Percentiles rank a stretch among this genome's conserved stretches.
Conservation (phyloP, 2,888 invertebrate species). For the Phania funesta region DNA sequence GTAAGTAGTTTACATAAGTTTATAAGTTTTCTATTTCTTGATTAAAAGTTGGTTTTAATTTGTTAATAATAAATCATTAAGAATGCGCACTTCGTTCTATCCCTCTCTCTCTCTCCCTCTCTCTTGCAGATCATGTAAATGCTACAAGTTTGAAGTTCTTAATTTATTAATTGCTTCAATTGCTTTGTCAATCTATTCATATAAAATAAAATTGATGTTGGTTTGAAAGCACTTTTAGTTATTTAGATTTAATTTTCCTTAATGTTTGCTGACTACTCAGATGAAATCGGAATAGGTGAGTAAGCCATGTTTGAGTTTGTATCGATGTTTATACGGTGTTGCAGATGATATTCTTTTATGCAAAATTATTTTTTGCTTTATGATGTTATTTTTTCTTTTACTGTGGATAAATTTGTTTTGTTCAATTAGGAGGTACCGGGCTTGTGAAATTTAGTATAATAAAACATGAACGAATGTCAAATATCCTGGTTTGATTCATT, state of each 20-base stretch:
- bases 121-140: background rate
- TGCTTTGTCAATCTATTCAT: conserved; percentile 11
- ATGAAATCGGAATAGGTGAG: conserved; percentile 6
- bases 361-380: background rate
- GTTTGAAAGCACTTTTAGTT: conserved; percentile 44
- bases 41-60: conserved; percentile 18
- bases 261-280: background rate
- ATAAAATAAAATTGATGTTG: conserved; percentile 28
- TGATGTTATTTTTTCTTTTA: background rate
- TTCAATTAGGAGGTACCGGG: conserved; percentile 35
- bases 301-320: background rate
- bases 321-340: background rate
- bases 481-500: background rate
- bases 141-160: background rate
- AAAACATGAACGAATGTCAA: conserved; percentile 14
- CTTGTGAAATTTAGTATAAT: background rate
- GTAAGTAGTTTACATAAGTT: conserved; percentile 26
- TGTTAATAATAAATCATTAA: conserved; percentile 41
- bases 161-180: conserved; percentile 44
- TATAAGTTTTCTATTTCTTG: background rate
- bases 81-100: conserved; percentile 35
- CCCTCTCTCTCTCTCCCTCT: background rate
- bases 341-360: background rate
- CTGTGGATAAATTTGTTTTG: background rate
- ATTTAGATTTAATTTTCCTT: background rate